Evolutionary conservation across 2,888 invertebrate genomes (phyloP), one percentile per base, ranked within the genome.

Genomic region (Baronia brevicornis): DNA sequence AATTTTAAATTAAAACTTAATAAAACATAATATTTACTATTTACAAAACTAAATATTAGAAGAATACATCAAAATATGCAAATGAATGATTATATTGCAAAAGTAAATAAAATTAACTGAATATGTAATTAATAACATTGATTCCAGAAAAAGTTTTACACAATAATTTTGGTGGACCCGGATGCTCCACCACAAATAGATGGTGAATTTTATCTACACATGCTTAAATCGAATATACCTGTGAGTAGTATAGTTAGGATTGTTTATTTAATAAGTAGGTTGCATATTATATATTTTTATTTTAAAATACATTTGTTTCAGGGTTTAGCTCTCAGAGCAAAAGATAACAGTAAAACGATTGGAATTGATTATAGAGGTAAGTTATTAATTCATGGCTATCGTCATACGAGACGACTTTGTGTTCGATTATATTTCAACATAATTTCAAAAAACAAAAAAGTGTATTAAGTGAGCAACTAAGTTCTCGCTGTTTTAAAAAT

Each of bases 101-200:
- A 11, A 20, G 2, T 9, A 27, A 17, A 5, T 11, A 8, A 1
- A 5, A 10, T 8, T 13, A 18, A 14, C 5, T 8, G 2, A 3
- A 10, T 9, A 2, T 5, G 8, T 2, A 5, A 11, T 22, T 22
- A 11, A 8, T 13, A 20, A 18, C 24, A 28, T 38, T 37, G 39
- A 27, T 71, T 67, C n/a, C 62, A 86, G 86, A 77, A 79, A 65
- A 77, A 75, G 48, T 78, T 70, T 42, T 86, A 85, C 48, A 75
- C 85, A 0, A 47, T 86, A 18, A 44, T 85, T n/a, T 57, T 85
- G 60, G 58, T 82, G 1, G 86, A 86, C 41, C 80, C 85, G 3
- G 85, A 86, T 42, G 84, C 82, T 5, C 67, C 84, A 0, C 77
- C 80, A 6, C 74, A 77, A 47, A 37, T 61, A 3, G 73, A 77